Evolutionary conservation across 2,797 vertebrate species (phyloP).

Genomic region (Sebastes vulpes): DNA sequence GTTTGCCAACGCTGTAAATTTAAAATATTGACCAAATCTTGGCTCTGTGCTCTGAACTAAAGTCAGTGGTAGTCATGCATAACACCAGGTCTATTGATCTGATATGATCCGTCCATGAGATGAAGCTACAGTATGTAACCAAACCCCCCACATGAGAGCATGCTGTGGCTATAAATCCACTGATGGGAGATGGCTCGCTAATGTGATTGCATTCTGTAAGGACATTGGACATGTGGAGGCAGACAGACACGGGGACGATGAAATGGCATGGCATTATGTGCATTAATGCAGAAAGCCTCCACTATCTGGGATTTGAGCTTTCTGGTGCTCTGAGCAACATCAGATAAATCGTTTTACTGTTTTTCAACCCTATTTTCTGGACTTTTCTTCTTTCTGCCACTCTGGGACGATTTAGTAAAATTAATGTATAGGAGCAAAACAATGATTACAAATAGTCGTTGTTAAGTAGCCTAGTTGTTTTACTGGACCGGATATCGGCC

Average conservation of each 20-base stretch:
- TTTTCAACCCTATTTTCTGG: background rate
- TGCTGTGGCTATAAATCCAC: conserved; percentile 42
- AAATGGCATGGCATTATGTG: conserved; percentile 1
- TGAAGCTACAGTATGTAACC: conserved; percentile 37
- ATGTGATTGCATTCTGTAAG: conserved; percentile 49
- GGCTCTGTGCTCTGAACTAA: conserved; percentile 27
- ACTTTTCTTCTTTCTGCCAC: background rate
- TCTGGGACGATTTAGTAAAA: background rate
- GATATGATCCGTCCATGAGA: conserved; percentile 50
- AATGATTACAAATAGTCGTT: background rate
- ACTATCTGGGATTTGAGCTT: background rate
- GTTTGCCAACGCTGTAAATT: conserved; percentile 10
- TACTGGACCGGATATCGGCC: background rate
- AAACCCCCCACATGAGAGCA: conserved; percentile 47
- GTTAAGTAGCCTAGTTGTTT: background rate
- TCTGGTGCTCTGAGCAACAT: background rate
- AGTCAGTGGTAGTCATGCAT: conserved; percentile 50
- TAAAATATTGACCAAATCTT: conserved; percentile 31
- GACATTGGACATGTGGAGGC: conserved; percentile 25
- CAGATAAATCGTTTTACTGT: background rate
- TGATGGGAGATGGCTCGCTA: conserved; percentile 30
- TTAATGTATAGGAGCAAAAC: background rate
- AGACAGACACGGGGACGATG: conserved; percentile 18
- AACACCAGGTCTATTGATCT: conserved; percentile 54
- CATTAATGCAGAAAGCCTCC: background rate